phyloP scores from a whole-genome alignment of 2,113 vertebrate genomes.

The Geococcyx californianus region DNA sequence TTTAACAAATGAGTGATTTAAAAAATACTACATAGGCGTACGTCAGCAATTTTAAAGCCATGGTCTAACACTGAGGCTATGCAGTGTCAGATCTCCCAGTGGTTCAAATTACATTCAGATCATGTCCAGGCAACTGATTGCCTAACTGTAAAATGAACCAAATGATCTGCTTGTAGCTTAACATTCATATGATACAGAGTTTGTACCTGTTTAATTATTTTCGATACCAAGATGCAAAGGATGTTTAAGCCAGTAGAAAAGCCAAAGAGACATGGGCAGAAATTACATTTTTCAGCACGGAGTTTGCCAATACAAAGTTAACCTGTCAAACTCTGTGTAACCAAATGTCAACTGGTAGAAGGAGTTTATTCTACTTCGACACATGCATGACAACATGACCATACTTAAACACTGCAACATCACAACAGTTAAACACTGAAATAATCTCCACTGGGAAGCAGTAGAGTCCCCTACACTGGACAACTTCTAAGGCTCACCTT shows the following conservation, averaged over 20 bases:
- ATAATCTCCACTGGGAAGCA: no score
- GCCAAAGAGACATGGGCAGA: background rate
- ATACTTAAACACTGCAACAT: no score
- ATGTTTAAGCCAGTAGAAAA: background rate
- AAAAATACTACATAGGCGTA: background rate
- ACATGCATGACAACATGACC: background rate
- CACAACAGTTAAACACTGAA: background rate
- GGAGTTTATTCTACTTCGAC: background rate
- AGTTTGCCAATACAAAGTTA: background rate
- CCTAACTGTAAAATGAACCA: background rate
- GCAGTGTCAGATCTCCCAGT: background rate
- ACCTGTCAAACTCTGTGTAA: background rate
- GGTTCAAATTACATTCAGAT: background rate
- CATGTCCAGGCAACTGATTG: background rate
- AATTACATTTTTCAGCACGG: background rate
- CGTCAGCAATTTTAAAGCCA: conserved; percentile 1
- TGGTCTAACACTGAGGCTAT: background rate
- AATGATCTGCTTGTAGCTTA: background rate
- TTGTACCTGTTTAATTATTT: background rate
- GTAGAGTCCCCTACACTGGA: no score
- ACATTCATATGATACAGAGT: background rate
- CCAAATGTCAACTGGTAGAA: background rate
- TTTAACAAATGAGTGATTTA: background rate
- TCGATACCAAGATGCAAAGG: background rate
- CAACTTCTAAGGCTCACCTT: no score